These are phyloP conservation scores for Wasmannia auropunctata DNA, from an alignment of 1,140 invertebrate species.

Conservation along the genomic window DNA sequence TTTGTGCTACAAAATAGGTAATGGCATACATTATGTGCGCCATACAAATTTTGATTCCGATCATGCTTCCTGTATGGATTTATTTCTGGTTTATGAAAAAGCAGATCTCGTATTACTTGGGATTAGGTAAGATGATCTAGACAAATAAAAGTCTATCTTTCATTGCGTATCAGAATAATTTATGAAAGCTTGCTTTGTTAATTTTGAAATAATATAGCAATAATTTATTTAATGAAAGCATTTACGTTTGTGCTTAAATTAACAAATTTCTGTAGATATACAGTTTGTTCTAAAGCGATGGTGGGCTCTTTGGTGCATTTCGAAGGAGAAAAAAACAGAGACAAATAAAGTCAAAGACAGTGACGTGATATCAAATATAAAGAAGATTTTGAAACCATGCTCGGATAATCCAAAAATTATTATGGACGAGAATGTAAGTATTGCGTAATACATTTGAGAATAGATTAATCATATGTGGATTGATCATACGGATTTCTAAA, in stretches of 20 bases:
- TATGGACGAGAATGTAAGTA: constrained; percentile 56
- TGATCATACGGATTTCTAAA: not conserved
- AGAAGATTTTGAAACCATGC: not conserved
- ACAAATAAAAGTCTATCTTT: not conserved
- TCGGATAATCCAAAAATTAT: constrained; percentile 16
- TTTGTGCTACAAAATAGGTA: constrained; percentile 7
- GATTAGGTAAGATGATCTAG: not conserved
- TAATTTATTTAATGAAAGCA: not conserved
- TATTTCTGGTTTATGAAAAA: constrained; percentile 51
- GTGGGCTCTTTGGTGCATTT: constrained; percentile 45
- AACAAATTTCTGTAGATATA: constrained; percentile 17
- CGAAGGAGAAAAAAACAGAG: not conserved
- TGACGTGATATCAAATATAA: not conserved
- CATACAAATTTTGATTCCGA: constrained; percentile 14
- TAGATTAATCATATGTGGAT: not conserved
- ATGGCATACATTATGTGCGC: constrained; percentile 31
- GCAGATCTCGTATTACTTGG: not conserved
- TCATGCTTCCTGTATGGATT: constrained; percentile 12
- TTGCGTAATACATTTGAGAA: not conserved
- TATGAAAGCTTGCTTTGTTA: not conserved
- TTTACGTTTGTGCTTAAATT: not conserved
- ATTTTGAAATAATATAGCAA: not conserved
- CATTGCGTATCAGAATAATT: not conserved
- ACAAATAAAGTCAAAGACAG: not conserved
- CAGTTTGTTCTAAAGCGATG: constrained; percentile 49